Conservation (phyloP, 2,888 invertebrate genomes). For the Tanytarsus gracilentus region DNA sequence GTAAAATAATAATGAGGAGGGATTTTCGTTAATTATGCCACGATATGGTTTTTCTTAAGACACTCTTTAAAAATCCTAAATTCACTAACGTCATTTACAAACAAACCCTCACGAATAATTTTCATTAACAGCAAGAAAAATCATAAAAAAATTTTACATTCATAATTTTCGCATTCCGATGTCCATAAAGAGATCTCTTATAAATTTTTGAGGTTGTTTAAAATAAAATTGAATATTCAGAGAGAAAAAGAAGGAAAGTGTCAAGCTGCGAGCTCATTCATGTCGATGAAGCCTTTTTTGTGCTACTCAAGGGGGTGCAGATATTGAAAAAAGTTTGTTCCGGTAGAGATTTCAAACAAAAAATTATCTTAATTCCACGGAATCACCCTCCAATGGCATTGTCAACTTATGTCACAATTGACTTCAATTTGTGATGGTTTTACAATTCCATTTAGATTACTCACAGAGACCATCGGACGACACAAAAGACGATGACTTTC, state of each 20-base stretch:
- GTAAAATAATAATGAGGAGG: too few relatives aligned
- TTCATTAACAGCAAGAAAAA: conserved; percentile 15
- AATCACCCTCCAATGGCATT: background rate
- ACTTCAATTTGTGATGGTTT: background rate
- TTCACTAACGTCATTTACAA: too few relatives aligned
- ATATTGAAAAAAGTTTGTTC: background rate
- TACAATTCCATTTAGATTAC: conserved; percentile 2
- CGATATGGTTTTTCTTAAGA: too few relatives aligned
- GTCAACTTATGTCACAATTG: conserved; percentile 14
- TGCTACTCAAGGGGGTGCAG: too few relatives aligned
- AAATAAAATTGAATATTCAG: too few relatives aligned
- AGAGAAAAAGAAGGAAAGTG: too few relatives aligned
- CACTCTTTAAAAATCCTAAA: too few relatives aligned
- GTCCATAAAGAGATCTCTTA: background rate
- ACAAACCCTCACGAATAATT: conserved; percentile 8
- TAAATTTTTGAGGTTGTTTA: too few relatives aligned
- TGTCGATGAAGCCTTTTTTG: too few relatives aligned
- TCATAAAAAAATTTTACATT: conserved; percentile 13
- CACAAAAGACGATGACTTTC: background rate
- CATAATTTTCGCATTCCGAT: conserved; percentile 2
- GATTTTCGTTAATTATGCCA: too few relatives aligned
- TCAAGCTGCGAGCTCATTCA: too few relatives aligned
- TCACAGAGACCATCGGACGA: background rate
- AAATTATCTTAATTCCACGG: background rate
- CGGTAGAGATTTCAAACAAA: too few relatives aligned